A percentile compares a stretch with the other conserved stretches of the same genome.
Evolutionary conservation across 2,797 vertebrate genomes (phyloP).

Genomic region (Melanogrammus aeglefinus): DNA sequence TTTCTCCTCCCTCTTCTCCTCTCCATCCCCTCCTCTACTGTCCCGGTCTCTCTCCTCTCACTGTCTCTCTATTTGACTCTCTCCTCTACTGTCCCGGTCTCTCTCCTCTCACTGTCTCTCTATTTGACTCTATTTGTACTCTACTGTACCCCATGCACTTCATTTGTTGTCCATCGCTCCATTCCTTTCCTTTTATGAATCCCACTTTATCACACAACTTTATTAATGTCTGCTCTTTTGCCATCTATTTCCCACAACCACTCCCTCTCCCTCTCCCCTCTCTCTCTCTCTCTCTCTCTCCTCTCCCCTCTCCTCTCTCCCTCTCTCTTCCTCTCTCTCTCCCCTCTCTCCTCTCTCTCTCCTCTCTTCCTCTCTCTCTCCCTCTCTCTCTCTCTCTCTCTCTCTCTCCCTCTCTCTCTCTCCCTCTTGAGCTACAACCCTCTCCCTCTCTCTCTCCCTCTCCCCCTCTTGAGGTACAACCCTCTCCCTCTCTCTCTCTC

Average conservation of each 20-base stretch:
- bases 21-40: not conserved
- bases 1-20: not conserved
- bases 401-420: too few species aligned
- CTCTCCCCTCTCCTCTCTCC: too few species aligned
- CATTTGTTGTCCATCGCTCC: not conserved
- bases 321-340: too few species aligned
- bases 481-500: too few species aligned
- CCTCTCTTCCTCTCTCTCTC: too few species aligned
- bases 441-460: too few species aligned
- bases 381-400: too few species aligned
- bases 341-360: too few species aligned
- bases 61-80: not conserved
- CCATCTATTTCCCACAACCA: not conserved
- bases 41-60: not conserved
- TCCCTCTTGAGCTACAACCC: too few species aligned
- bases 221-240: not conserved
- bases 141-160: not conserved
- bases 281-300: not conserved
- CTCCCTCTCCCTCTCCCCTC: not conserved
- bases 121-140: not conserved
- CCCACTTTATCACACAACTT: not conserved
- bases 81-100: not conserved
- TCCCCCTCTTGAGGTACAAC: too few species aligned
- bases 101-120: too few species aligned
- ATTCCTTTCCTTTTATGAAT: not conserved